Conservation (phyloP, 2,797 vertebrate genomes). For the Lemur catta region DNA sequence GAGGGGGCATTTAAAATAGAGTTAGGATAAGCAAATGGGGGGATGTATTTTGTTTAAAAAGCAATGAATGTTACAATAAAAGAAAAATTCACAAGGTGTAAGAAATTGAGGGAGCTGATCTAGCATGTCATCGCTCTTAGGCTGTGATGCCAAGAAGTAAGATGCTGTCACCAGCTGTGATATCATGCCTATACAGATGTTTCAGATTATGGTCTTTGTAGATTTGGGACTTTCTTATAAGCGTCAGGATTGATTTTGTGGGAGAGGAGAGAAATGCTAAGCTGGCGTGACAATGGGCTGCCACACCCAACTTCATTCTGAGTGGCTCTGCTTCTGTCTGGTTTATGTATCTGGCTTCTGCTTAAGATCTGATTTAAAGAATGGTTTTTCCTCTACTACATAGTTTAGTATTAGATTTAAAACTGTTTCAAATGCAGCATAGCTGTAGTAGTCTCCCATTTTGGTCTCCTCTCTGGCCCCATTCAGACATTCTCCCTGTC, state of each 20-base stretch:
- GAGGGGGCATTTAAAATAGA: neutral
- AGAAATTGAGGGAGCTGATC: neutral
- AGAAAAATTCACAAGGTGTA: neutral
- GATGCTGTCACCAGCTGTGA: neutral
- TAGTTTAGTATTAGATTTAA: neutral
- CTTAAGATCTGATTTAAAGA: constrained; percentile 6
- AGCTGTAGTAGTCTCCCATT: neutral
- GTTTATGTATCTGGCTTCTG: neutral
- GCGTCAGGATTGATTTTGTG: neutral
- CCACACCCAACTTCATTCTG: neutral
- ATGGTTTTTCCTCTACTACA: neutral
- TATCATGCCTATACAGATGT: neutral
- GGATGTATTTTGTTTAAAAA: neutral
- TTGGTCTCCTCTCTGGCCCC: neutral
- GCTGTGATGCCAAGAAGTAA: neutral
- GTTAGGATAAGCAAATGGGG: neutral
- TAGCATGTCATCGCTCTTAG: neutral
- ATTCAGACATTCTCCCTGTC: neutral
- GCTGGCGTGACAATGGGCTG: neutral
- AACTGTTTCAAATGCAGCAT: neutral
- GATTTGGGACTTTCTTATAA: neutral
- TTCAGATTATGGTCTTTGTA: neutral
- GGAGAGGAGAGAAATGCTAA: neutral
- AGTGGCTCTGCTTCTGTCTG: neutral
- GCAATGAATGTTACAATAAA: neutral